Evolutionary conservation across 2,113 vertebrate genomes (phyloP), one percentile per base, ranked within the genome.

Genomic region (Peromyscus polionotus): DNA sequence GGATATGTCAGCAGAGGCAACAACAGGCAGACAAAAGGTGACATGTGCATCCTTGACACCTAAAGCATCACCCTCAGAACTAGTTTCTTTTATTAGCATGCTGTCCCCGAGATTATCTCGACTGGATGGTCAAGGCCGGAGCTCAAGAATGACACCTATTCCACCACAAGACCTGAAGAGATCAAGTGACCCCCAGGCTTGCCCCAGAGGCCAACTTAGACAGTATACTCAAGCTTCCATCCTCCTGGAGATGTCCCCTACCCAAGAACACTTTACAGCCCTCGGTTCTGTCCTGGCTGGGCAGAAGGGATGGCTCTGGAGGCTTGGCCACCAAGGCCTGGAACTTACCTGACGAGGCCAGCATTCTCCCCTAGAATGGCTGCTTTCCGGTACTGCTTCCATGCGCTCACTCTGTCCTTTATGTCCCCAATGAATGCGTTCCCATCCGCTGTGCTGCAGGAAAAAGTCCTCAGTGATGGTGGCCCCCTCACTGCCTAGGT

Each of bases 331-430:
- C 70, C 51, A 72, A 72, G 75, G 45, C 36, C 42, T 57, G 45
- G 79, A 3, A 65, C 99, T 98, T 98, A 99, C 99, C 99, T 99
- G 98, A 99, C 99, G 12, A 99, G 97, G 22, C 99, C 99, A 5
- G 99, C 99, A 63, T 99, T 99, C 98, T 99, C 98, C 54, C 99
- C 99, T 2, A 97, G 99, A 81, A 99, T 98, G 97, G 99, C 99
- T 8, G 99, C 99, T 77, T 99, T 98, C 73, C 98, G 97, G 96
- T 99, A 99, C 51, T 99, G 99, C 88, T 99, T 98, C 98, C 99
- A 98, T 0, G 99, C 99, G 8, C 88, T 97, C 96, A 99, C 99
- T 98, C 99, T 99, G 96, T 99, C 98, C 96, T 99, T 99, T 87
- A 99, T 99, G 87, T 97, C 95, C 22, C 99, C 99, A 42, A 99